Conservation (phyloP, 2,797 vertebrate species). For the Brachymystax lenok region DNA sequence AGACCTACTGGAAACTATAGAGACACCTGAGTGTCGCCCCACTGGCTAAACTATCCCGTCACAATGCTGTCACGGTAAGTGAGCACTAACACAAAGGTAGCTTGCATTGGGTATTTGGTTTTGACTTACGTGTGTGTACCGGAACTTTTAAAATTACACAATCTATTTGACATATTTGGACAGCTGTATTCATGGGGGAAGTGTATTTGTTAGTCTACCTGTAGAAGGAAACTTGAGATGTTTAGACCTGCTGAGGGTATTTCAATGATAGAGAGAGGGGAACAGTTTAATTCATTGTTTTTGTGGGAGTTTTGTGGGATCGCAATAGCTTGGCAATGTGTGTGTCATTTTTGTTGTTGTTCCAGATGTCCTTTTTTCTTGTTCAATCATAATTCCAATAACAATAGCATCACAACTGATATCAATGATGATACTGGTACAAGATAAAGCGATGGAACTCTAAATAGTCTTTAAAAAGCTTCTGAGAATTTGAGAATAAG, state of each 20-base stretch:
- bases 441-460: too few relatives aligned
- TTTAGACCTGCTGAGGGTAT: neutral
- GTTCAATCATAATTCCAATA: neutral
- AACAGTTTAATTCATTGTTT: neutral
- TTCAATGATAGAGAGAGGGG: neutral
- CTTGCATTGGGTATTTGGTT: neutral
- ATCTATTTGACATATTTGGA: neutral
- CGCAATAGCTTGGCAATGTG: neutral
- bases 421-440: too few relatives aligned
- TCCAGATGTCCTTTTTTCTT: neutral
- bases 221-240: neutral
- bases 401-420: neutral
- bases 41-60: constrained; percentile 13
- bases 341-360: neutral
- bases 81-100: neutral
- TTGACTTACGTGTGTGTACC: neutral
- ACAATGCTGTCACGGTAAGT: constrained; percentile 55
- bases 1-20: constrained; percentile 40
- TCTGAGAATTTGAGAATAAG: too few relatives aligned
- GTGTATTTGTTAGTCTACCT: neutral
- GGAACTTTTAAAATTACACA: neutral
- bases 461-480: too few relatives aligned
- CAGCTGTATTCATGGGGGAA: neutral
- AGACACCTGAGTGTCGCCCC: constrained; percentile 34
- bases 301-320: neutral